Percentiles rank a stretch among this genome's conserved stretches.
Conservation (phyloP, 2,113 vertebrate species). For the Urocynchramus pylzowi region DNA sequence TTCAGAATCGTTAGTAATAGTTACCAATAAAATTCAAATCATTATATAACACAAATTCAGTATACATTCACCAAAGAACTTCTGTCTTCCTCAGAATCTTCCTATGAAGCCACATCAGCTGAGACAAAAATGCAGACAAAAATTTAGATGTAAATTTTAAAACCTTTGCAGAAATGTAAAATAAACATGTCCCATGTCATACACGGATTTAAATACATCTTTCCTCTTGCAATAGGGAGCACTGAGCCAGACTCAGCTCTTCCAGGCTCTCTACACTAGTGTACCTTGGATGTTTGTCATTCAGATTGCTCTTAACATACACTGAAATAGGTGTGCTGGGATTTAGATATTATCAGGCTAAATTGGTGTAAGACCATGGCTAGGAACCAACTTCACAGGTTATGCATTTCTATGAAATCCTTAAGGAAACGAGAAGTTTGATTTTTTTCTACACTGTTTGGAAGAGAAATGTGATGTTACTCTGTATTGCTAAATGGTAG, state of each 20-base stretch:
- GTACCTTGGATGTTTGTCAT: neutral
- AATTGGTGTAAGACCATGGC: neutral
- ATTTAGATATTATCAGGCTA: neutral
- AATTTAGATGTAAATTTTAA: neutral
- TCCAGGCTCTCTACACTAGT: neutral
- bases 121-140: neutral
- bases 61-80: neutral
- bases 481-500: neutral
- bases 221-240: neutral
- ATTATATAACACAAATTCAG: neutral
- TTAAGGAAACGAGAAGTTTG: neutral
- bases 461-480: neutral
- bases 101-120: neutral
- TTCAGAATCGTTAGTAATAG: slow-evolving; percentile 24
- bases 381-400: neutral
- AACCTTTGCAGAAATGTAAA: neutral
- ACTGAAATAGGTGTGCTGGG: neutral
- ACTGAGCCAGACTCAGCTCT: neutral
- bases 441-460: neutral
- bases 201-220: neutral
- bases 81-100: neutral
- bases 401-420: neutral
- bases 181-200: neutral
- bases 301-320: neutral
- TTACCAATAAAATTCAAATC: neutral